phyloP scores from a whole-genome alignment of 1,140 invertebrate species.

The Apis laboriosa region DNA sequence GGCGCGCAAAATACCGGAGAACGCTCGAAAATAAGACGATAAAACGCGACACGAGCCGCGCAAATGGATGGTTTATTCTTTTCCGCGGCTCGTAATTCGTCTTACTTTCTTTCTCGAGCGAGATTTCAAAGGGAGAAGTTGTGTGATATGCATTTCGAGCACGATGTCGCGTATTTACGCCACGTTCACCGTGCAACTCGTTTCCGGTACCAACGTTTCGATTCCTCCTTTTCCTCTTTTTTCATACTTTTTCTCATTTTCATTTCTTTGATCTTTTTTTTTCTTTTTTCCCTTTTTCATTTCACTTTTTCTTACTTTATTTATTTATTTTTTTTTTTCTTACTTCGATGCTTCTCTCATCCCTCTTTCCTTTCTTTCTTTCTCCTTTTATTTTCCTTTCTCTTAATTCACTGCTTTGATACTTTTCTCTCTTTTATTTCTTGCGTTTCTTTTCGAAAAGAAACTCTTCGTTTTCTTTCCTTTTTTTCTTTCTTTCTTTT shows the following conservation, averaged over 20 bases:
- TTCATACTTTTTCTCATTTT: too few species aligned
- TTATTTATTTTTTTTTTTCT: too few species aligned
- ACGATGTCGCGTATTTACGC: constrained; percentile 17
- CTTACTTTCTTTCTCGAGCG: background rate
- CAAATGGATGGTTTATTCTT: constrained; percentile 12
- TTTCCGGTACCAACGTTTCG: background rate
- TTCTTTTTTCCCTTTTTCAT: too few species aligned
- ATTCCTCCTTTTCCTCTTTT: too few species aligned
- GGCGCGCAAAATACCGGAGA: background rate
- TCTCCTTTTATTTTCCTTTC: background rate
- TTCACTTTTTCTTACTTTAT: too few species aligned
- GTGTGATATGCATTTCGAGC: background rate
- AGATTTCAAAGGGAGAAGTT: constrained; percentile 5
- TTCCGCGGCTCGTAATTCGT: background rate
- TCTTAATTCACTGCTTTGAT: background rate
- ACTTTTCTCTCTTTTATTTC: background rate
- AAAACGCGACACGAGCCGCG: background rate
- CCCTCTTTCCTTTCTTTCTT: background rate
- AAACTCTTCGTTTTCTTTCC: background rate
- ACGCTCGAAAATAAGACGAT: background rate
- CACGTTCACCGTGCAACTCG: background rate
- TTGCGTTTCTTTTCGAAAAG: background rate
- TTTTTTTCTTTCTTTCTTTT: background rate
- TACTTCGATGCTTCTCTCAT: too few species aligned
- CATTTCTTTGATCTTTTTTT: too few species aligned